Conservation (phyloP, 2,113 vertebrate genomes). For the Ameiurus melas region DNA sequence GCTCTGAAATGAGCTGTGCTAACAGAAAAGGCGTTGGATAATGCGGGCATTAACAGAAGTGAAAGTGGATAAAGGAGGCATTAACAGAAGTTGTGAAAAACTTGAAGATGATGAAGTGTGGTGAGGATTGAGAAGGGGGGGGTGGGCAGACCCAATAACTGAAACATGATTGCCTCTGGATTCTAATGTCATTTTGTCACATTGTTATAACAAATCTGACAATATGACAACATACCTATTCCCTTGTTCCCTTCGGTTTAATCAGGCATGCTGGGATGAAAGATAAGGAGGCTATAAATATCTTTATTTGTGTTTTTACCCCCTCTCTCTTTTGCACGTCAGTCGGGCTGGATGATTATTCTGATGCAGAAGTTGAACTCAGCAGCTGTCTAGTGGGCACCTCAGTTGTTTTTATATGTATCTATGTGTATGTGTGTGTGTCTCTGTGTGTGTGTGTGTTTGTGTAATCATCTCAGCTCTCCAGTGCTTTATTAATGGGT, state of each 20-base stretch:
- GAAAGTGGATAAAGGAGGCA: constrained; percentile 74
- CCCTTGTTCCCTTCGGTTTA: constrained; percentile 64
- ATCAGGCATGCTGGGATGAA: constrained; percentile 63
- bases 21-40: constrained; percentile 74
- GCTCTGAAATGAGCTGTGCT: constrained; percentile 76
- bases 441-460: constrained; percentile 19
- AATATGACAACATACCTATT: constrained; percentile 72
- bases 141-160: constrained; percentile 66
- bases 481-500: constrained; percentile 71
- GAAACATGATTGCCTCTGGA: constrained; percentile 73
- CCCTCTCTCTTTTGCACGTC: constrained; percentile 62
- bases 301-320: constrained; percentile 66
- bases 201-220: constrained; percentile 76
- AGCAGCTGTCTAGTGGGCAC: constrained; percentile 58
- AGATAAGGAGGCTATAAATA: constrained; percentile 63
- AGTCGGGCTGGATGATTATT: constrained; percentile 68
- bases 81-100: constrained; percentile 72
- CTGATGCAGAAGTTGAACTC: constrained; percentile 55
- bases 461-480: constrained; percentile 48
- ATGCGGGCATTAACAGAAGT: constrained; percentile 71
- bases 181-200: constrained; percentile 74
- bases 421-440: constrained; percentile 20
- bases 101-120: constrained; percentile 69
- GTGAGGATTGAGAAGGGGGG: constrained; percentile 48
- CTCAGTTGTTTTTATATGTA: constrained; percentile 18